Conservation (phyloP, 2,113 vertebrate species). For the Procapra przewalskii region DNA sequence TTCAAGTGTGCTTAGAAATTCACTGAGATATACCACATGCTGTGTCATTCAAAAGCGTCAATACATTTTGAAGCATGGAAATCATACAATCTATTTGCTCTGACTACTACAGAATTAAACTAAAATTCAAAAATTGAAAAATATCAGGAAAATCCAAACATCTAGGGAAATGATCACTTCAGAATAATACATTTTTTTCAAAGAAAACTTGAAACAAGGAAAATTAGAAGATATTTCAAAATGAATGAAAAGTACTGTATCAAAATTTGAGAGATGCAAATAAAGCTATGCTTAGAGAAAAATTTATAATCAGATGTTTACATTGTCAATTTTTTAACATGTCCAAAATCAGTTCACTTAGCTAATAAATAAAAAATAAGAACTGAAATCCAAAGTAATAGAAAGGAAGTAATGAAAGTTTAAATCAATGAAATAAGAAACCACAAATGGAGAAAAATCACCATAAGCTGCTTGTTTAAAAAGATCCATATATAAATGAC, state of each 20-base stretch:
- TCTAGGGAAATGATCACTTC: background rate
- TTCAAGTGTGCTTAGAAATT: background rate
- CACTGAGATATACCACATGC: background rate
- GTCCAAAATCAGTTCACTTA: background rate
- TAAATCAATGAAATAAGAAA: slow-evolving; percentile 38
- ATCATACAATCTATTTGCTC: background rate
- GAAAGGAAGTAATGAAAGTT: background rate
- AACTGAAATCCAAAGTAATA: background rate
- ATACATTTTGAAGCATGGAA: background rate
- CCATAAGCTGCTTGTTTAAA: background rate
- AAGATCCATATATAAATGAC: background rate
- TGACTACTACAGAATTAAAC: background rate
- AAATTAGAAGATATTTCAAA: background rate
- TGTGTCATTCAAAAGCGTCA: background rate
- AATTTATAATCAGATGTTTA: background rate
- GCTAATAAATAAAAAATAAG: background rate
- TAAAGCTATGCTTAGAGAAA: background rate
- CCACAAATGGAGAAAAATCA: background rate
- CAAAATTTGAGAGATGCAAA: background rate
- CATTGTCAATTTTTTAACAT: background rate
- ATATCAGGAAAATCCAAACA: background rate
- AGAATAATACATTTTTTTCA: background rate
- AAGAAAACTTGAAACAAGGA: background rate
- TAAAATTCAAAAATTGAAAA: background rate
- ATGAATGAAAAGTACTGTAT: background rate